Evolutionary conservation across 2,888 invertebrate species (phyloP).

Genomic region (Cistogaster globosa): DNA sequence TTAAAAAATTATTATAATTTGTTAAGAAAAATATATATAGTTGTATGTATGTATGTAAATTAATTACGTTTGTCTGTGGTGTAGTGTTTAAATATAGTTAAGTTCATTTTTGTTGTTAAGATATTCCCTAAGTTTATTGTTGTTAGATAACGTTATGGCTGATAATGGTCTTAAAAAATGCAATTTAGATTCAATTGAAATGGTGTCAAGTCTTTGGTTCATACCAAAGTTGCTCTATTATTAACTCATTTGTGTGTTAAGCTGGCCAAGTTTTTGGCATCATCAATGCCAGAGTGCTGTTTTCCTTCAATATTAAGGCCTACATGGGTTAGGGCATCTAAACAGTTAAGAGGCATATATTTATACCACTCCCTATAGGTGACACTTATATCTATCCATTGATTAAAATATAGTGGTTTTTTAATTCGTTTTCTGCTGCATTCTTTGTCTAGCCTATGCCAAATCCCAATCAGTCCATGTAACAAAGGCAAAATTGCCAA

Average conservation of each 20-base stretch:
- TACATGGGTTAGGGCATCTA: conserved; percentile 85
- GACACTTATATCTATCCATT: conserved; percentile 86
- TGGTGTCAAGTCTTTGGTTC: conserved; percentile 83
- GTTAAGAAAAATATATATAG: conserved; percentile 46
- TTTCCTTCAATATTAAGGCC: conserved; percentile 85
- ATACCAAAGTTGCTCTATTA: conserved; percentile 84
- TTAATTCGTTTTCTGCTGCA: conserved; percentile 85
- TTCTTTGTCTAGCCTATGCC: conserved; percentile 85
- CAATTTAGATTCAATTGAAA: conserved; percentile 81
- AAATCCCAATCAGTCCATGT: conserved; percentile 88
- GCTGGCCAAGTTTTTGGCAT: conserved; percentile 86
- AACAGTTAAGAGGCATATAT: conserved; percentile 83
- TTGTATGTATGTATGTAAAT: conserved; percentile 31
- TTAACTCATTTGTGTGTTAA: conserved; percentile 85
- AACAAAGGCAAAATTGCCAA: conserved; percentile 84
- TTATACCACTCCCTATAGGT: conserved; percentile 85
- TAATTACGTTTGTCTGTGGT: conserved; percentile 24
- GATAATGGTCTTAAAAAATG: conserved; percentile 75
- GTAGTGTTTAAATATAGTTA: conserved; percentile 67
- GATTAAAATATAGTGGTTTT: conserved; percentile 84
- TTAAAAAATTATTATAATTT: no score
- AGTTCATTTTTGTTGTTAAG: conserved; percentile 52
- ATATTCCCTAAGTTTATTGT: conserved; percentile 48
- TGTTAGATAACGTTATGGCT: conserved; percentile 11
- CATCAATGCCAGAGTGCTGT: conserved; percentile 86